Percentiles rank a stretch among this genome's conserved stretches.
These are phyloP conservation scores for Bombus ignitus DNA, from an alignment of 1,140 invertebrate species.

Conservation along the genomic window DNA sequence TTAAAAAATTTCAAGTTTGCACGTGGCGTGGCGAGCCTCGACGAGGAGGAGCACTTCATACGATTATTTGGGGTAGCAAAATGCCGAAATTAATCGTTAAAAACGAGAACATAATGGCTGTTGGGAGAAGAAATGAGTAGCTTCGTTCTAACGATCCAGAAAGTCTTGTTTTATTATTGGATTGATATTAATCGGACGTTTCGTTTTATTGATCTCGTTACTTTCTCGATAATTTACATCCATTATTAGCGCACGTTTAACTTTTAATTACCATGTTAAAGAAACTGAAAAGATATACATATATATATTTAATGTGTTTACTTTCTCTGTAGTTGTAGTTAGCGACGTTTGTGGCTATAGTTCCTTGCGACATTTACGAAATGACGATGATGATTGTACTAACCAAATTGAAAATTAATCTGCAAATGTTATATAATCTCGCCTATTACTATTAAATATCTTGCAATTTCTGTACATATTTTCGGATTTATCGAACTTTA, in stretches of 20 bases:
- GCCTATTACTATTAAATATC: no score
- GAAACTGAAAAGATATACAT: not conserved
- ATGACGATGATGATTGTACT: not conserved
- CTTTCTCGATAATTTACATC: not conserved
- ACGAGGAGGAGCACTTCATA: not conserved
- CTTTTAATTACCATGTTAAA: not conserved
- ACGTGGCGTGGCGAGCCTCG: not conserved
- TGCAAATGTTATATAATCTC: not conserved
- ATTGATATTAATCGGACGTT: not conserved
- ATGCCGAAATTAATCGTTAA: not conserved
- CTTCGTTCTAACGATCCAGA: not conserved
- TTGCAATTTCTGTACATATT: no score
- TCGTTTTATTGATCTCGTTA: not conserved
- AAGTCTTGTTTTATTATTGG: not conserved
- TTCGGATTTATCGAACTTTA: no score
- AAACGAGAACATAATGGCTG: not conserved
- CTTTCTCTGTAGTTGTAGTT: no score
- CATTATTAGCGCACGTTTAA: not conserved
- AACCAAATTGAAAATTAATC: not conserved
- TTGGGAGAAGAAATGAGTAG: not conserved
- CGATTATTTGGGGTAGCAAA: not conserved
- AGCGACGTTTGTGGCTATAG: no score
- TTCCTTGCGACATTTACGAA: not conserved
- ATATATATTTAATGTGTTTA: no score
- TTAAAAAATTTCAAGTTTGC: slow-evolving; percentile 41